Evolutionary conservation across 2,888 invertebrate species (phyloP).

Genomic region (Drosophila prolongata): DNA sequence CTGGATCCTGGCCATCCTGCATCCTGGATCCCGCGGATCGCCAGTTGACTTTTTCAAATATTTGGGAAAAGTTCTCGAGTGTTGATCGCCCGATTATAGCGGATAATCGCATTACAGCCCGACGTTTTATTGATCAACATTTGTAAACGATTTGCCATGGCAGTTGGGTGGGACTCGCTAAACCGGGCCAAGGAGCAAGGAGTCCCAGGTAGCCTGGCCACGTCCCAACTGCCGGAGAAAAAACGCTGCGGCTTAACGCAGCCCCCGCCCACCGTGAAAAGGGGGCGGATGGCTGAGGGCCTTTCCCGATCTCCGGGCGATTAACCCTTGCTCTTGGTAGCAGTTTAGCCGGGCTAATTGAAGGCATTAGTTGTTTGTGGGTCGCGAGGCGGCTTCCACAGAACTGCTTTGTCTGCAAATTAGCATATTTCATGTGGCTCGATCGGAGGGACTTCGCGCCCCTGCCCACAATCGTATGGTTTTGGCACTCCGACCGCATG

Average conservation of each 20-base stretch:
- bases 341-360: conserved; percentile 70
- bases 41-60: conserved; percentile 81
- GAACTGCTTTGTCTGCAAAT: conserved; percentile 71
- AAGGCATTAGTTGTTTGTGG: conserved; percentile 80
- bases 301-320: conserved; percentile 56
- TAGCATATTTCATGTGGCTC: conserved; percentile 57
- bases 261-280: conserved; percentile 57
- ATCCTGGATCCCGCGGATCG: conserved; percentile 25
- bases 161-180: conserved; percentile 33
- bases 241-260: conserved; percentile 68
- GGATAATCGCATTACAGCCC: conserved; percentile 80
- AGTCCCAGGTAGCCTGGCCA: conserved; percentile 22
- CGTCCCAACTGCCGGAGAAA: conserved; percentile 12
- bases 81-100: conserved; percentile 80
- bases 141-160: conserved; percentile 79
- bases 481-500: conserved; percentile 58
- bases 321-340: conserved; percentile 59
- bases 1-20: conserved; percentile 15
- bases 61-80: conserved; percentile 73
- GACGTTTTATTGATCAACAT: conserved; percentile 84
- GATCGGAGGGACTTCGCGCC: conserved; percentile 50
- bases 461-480: conserved; percentile 66
- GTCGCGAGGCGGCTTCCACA: conserved; percentile 61
- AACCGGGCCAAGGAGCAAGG: conserved; percentile 25
- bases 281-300: conserved; percentile 34